Evolutionary conservation across 2,888 invertebrate genomes (phyloP).

Genomic region (Salticus scenicus): DNA sequence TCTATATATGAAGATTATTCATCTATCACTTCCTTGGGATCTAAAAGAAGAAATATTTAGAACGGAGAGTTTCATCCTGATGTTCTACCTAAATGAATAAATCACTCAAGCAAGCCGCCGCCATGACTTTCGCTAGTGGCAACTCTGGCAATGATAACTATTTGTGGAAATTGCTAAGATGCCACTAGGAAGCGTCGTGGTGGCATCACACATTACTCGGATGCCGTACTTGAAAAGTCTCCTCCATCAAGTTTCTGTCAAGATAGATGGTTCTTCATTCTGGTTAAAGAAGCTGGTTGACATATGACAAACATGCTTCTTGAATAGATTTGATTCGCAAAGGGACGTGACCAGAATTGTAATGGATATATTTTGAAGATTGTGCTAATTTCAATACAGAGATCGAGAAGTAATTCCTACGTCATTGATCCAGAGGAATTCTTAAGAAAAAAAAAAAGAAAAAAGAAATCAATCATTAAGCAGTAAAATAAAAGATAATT

Average conservation of each 20-base stretch:
- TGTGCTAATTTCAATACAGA: too few relatives aligned
- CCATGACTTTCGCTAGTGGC: constrained; percentile 68
- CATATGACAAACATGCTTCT: background rate
- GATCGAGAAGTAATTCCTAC: too few relatives aligned
- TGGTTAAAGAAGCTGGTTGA: background rate
- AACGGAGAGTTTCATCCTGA: background rate
- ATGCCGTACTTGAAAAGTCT: constrained; percentile 34
- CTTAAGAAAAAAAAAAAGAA: too few relatives aligned
- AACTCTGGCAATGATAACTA: constrained; percentile 67
- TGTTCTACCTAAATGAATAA: background rate
- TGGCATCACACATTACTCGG: constrained; percentile 36
- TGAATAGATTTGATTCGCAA: background rate
- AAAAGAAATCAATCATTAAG: too few relatives aligned
- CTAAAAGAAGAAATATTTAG: background rate
- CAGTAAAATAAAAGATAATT: too few relatives aligned
- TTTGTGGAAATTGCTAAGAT: constrained; percentile 69
- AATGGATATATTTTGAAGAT: too few relatives aligned
- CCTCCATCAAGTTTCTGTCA: constrained; percentile 33
- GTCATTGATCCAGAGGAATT: too few relatives aligned
- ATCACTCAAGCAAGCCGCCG: constrained; percentile 9
- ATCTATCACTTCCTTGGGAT: background rate
- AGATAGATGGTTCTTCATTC: background rate
- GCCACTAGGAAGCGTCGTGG: constrained; percentile 68
- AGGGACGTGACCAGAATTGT: background rate
- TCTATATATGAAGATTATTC: background rate